phyloP scores from a whole-genome alignment of 2,113 vertebrate species.

The Oryctolagus cuniculus region DNA sequence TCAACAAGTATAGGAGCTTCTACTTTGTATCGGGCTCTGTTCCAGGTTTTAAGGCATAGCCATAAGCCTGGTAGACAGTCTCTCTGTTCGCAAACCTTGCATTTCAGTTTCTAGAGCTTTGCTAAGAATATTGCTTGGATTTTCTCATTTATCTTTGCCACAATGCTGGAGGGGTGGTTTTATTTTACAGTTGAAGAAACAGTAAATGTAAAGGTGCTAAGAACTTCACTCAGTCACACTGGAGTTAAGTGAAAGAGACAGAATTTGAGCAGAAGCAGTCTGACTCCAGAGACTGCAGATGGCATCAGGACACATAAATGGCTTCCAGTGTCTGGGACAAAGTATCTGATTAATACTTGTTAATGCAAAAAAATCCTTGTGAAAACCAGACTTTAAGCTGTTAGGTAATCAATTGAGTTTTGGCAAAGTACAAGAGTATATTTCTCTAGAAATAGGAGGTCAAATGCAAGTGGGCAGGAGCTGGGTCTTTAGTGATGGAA shows the following conservation, averaged over 20 bases:
- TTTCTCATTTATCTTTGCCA: constrained; percentile 37
- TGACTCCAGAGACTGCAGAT: neutral
- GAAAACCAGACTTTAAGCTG: neutral
- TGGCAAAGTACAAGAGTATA: neutral
- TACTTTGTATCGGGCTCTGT: neutral
- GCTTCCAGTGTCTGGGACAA: neutral
- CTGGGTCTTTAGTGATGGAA: neutral
- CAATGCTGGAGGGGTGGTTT: neutral
- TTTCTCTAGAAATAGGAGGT: constrained; percentile 34
- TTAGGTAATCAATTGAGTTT: constrained; percentile 29
- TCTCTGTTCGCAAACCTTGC: neutral
- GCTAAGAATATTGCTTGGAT: neutral
- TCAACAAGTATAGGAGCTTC: neutral
- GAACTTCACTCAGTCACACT: neutral
- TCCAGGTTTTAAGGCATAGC: neutral
- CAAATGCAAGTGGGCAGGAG: neutral
- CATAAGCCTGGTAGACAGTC: neutral
- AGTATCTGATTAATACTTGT: neutral
- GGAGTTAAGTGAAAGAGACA: neutral
- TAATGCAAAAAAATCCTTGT: neutral
- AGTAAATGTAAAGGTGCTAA: constrained; percentile 20
- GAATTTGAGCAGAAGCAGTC: neutral
- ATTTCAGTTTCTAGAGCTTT: constrained; percentile 14
- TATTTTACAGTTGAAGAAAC: constrained; percentile 13
- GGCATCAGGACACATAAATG: neutral